A percentile compares a stretch with the other conserved stretches of the same genome.
Evolutionary conservation across 2,797 vertebrate genomes (phyloP).

Genomic region (Megalops cyprinoides): DNA sequence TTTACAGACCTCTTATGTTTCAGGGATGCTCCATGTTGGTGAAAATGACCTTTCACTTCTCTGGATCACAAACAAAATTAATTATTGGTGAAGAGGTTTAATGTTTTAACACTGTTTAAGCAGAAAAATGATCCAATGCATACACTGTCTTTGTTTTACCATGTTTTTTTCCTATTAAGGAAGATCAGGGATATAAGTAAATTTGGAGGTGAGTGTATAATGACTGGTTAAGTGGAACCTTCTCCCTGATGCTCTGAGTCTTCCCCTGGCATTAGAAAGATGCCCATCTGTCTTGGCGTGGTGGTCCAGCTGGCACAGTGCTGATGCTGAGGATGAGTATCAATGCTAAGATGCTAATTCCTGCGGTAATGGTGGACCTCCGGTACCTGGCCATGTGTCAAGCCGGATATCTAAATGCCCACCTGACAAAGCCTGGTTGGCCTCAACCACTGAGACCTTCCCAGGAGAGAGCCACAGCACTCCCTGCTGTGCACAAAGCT

Average conservation of each 20-base stretch:
- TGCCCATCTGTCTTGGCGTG: background rate
- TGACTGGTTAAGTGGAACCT: background rate
- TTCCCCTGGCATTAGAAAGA: background rate
- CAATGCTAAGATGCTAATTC: background rate
- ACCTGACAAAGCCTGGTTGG: background rate
- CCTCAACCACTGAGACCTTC: too few species aligned
- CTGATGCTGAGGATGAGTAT: background rate
- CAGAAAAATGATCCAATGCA: too few species aligned
- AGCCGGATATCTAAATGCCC: background rate
- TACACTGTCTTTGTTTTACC: too few species aligned
- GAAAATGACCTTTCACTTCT: background rate
- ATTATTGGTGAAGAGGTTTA: too few species aligned
- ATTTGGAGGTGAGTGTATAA: too few species aligned
- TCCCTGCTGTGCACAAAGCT: background rate
- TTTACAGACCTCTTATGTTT: background rate
- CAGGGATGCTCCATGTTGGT: background rate
- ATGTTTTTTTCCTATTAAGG: too few species aligned
- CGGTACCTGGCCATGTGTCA: background rate
- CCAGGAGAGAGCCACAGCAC: background rate
- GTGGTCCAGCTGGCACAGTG: background rate
- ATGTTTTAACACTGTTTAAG: too few species aligned
- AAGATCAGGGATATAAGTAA: too few species aligned
- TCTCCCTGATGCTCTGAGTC: background rate
- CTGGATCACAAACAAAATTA: too few species aligned
- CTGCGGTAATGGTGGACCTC: background rate